Percentiles rank a stretch among this genome's conserved stretches.
Evolutionary conservation across 2,797 vertebrate genomes (phyloP).

Genomic region (Liparis tanakae): DNA sequence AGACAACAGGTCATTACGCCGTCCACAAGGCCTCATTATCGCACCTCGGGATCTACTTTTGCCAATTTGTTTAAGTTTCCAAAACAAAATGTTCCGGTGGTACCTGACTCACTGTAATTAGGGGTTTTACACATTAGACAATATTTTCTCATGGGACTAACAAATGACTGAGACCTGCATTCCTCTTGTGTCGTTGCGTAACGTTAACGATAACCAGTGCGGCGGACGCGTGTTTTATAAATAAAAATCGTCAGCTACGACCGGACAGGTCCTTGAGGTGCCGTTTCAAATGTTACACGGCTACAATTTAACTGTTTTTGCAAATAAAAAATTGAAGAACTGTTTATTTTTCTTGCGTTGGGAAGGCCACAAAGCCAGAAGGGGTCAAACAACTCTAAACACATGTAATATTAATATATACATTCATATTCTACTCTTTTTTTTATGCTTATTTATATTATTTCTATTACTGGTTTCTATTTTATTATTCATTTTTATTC

Average conservation of each 20-base stretch:
- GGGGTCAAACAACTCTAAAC: too few relatives aligned
- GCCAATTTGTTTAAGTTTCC: background rate
- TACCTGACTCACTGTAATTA: background rate
- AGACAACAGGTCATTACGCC: background rate
- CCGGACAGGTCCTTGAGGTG: background rate
- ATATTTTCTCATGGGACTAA: background rate
- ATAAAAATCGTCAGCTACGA: background rate
- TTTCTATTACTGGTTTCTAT: too few relatives aligned
- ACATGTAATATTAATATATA: background rate
- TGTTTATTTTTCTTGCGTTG: background rate
- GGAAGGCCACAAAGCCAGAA: too few relatives aligned
- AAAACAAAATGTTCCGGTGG: background rate
- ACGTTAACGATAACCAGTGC: background rate
- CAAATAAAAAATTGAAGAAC: background rate
- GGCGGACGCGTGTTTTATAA: fast-evolving
- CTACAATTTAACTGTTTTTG: background rate
- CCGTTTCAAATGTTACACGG: background rate
- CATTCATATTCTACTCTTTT: too few relatives aligned
- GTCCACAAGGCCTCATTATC: too few relatives aligned
- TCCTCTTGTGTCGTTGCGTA: background rate
- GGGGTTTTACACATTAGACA: background rate
- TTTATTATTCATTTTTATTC: too few relatives aligned
- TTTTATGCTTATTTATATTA: too few relatives aligned
- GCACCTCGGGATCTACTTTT: background rate
- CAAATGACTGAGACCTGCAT: background rate